Base-by-base conservation (phyloP, 2,888 invertebrate genomes). In the Laothoe populi region DNA sequence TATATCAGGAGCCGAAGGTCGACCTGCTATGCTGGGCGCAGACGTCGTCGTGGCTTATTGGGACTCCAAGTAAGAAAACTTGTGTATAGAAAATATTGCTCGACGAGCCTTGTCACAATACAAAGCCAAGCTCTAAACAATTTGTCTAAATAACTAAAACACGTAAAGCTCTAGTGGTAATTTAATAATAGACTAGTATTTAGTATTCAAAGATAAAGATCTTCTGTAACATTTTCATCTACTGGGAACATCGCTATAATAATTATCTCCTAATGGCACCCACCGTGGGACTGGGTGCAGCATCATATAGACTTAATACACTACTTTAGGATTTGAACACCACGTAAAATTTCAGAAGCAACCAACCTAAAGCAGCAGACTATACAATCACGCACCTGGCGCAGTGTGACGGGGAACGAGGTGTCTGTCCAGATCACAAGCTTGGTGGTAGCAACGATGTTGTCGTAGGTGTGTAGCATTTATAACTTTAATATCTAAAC, bases 361-460 rank as follows among this genome's bases (percentile, higher is more conserved):
- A 93, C 89, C 71, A 85, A 89, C 98, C 97, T 63, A 94, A 95
- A 60, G 97, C 96, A 1, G 95, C 95, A 11, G 98, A 98, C 87
- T 98, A 98, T 85, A 96, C 95, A 77, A 95, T 98, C 85, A 96
- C 96, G 0, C 96, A 96, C 69, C 90, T 95, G 61, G 94, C 97
- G 0, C 96, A 97, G 83, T 97, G 97, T 75, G 97, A 97, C 79
- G 97, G 97, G 0, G 94, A 95, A 72, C 94, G 94, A 40, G 98
- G 98, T 0, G 97, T 97, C 4, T 98, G 98, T 76, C 98, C 98
- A 0, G 98, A 98, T 79, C 94, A 95, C 66, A 92, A 96, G 48
- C 93, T 98, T 11, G 96, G 97, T 0, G 98, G 97, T 0, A 93
- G 94, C 68, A 96, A 98, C 80, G 97, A 98, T 79, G 96, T 95